phyloP scores from a whole-genome alignment of 23 tunicate genomes.

The Trididemnum nubilum region DNA sequence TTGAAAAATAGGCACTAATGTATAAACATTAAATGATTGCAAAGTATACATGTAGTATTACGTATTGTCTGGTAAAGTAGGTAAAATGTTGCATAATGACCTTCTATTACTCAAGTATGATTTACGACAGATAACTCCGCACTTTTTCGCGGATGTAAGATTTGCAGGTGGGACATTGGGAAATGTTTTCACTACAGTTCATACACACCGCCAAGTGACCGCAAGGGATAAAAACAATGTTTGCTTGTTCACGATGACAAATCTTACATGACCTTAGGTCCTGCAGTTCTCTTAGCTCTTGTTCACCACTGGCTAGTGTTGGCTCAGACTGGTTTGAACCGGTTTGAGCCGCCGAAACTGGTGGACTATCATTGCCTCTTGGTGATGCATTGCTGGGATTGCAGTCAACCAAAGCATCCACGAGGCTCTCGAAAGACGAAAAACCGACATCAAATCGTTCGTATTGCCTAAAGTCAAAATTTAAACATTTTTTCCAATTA shows the following conservation, averaged over 20 bases:
- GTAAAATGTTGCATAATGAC: too few species aligned
- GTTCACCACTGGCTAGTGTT: not conserved
- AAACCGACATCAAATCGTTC: constrained; percentile 12
- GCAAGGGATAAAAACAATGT: constrained; percentile 66
- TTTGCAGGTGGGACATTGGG: constrained; percentile 51
- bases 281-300: constrained; percentile 39
- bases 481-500: too few species aligned
- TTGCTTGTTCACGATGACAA: constrained; percentile 43
- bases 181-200: constrained; percentile 22
- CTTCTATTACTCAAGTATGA: too few species aligned
- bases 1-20: too few species aligned
- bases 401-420: constrained; percentile 9
- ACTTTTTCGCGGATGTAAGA: constrained; percentile 20
- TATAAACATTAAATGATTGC: too few species aligned
- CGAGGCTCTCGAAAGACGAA: constrained; percentile 24
- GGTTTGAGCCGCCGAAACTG: not conserved
- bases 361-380: not conserved
- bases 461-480: constrained; percentile 33
- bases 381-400: not conserved
- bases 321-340: not conserved
- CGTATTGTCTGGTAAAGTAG: too few species aligned
- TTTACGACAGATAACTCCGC: constrained; percentile 20
- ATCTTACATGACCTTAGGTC: constrained; percentile 35
- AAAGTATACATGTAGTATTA: too few species aligned
- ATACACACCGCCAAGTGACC: constrained; percentile 70